phyloP scores from a whole-genome alignment of 1,140 invertebrate species.

The Drosophila pseudoananassae region DNA sequence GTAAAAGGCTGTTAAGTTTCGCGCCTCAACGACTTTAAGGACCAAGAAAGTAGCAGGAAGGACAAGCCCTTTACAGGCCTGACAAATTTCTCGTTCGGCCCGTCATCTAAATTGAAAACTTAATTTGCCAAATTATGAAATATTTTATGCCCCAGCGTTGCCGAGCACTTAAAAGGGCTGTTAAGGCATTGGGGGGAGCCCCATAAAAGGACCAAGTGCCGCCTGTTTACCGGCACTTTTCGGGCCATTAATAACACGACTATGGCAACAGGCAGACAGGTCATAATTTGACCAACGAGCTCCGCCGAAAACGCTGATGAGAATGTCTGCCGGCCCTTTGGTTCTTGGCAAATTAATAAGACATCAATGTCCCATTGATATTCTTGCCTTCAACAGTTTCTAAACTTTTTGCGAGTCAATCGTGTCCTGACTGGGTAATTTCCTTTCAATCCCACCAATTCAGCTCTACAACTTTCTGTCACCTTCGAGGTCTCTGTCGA shows the following conservation, averaged over 20 bases:
- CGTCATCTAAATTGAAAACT: slow-evolving; percentile 63
- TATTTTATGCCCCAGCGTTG: slow-evolving; percentile 49
- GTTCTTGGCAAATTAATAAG: background rate
- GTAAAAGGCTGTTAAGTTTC: slow-evolving; percentile 34
- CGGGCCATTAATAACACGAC: slow-evolving; percentile 50
- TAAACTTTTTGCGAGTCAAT: background rate
- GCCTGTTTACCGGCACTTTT: slow-evolving; percentile 31
- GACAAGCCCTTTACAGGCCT: slow-evolving; percentile 18
- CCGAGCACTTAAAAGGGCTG: slow-evolving; percentile 56
- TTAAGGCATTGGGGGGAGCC: background rate
- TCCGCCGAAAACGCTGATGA: background rate
- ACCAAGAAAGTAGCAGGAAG: background rate
- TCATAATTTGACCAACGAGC: slow-evolving; percentile 56
- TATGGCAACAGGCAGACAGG: slow-evolving; percentile 54
- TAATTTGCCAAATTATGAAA: slow-evolving; percentile 66
- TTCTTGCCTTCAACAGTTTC: background rate
- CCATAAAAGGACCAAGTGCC: background rate
- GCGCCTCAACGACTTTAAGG: slow-evolving; percentile 12
- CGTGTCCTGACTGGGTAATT: slow-evolving; percentile 1
- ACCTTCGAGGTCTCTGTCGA: slow-evolving; percentile 16
- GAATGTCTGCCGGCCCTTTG: background rate
- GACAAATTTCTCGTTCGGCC: slow-evolving; percentile 47
- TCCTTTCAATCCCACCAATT: background rate
- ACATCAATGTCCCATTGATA: background rate
- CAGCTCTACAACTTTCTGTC: background rate